These are phyloP conservation scores for Promerops cafer DNA, from an alignment of 2,113 vertebrate genomes.

Conservation along the genomic window DNA sequence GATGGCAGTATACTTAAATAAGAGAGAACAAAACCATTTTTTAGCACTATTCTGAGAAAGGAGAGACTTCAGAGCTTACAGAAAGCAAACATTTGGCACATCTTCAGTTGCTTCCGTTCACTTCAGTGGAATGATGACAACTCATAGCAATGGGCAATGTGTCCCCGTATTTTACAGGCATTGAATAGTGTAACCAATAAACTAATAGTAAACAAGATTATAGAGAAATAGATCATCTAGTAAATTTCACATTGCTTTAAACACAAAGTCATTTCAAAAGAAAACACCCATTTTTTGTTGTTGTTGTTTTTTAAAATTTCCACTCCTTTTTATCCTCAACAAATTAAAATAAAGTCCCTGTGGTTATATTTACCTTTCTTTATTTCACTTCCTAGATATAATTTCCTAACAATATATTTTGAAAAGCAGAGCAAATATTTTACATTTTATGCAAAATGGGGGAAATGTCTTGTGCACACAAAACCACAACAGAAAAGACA, in stretches of 20 bases:
- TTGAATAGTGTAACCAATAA: not conserved
- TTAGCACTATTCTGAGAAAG: not conserved
- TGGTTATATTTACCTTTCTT: not conserved
- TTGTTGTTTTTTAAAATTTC: not conserved
- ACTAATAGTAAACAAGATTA: not conserved
- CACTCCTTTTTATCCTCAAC: not conserved
- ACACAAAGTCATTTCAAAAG: not conserved
- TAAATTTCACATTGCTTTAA: not conserved
- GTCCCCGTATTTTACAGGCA: not conserved
- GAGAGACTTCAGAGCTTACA: not conserved
- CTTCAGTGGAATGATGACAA: not conserved
- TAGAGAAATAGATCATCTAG: not conserved
- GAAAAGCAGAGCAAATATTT: not conserved
- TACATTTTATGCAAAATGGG: not conserved
- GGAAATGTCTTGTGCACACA: not conserved
- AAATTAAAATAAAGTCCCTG: not conserved
- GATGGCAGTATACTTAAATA: not conserved
- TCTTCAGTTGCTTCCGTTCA: not conserved
- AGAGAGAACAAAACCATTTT: not conserved
- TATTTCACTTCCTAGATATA: not conserved
- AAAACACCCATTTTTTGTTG: not conserved
- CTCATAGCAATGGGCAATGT: not conserved
- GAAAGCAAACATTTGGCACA: not conserved
- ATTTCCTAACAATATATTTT: not conserved
- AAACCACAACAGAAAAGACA: not conserved